Evolutionary conservation across 2,888 invertebrate species (phyloP).

Genomic region (Apantesis nais): DNA sequence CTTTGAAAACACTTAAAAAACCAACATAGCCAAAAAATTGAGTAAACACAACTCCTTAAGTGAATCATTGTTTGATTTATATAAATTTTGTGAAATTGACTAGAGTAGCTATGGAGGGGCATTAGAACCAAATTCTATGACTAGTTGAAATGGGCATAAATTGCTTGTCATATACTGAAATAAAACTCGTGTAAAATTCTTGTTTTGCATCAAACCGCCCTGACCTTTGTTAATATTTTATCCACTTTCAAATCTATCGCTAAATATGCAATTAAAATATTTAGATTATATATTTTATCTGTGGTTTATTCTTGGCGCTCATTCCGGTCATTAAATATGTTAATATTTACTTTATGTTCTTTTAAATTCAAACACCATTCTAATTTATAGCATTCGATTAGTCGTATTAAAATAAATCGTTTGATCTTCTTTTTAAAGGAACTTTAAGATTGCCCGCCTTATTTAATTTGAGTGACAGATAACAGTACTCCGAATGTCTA

Average conservation of each 20-base stretch:
- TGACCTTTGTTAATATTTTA: background rate
- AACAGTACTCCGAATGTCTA: conserved; percentile 21
- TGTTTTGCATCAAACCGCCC: background rate
- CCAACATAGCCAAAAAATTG: background rate
- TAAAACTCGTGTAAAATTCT: background rate
- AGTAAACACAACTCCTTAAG: background rate
- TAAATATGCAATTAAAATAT: background rate
- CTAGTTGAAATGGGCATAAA: no score
- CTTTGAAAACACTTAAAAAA: background rate
- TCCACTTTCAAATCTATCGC: background rate
- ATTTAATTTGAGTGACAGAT: conserved; percentile 24
- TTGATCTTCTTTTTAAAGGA: conserved; percentile 40
- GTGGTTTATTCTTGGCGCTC: background rate
- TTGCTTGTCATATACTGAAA: no score
- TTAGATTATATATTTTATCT: conserved; percentile 1
- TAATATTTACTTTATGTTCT: conserved; percentile 18
- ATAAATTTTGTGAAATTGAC: no score
- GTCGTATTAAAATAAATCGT: conserved; percentile 40
- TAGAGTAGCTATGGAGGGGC: no score
- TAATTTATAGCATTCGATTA: conserved; percentile 33
- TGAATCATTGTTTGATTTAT: background rate
- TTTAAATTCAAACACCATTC: conserved; percentile 26
- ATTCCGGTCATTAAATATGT: conserved; percentile 7
- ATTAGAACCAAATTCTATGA: no score
- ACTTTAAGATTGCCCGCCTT: conserved; percentile 20